Evolutionary conservation across 1,140 invertebrate genomes (phyloP), one percentile per base, ranked within the genome.

Genomic region (Bombus consobrinus): DNA sequence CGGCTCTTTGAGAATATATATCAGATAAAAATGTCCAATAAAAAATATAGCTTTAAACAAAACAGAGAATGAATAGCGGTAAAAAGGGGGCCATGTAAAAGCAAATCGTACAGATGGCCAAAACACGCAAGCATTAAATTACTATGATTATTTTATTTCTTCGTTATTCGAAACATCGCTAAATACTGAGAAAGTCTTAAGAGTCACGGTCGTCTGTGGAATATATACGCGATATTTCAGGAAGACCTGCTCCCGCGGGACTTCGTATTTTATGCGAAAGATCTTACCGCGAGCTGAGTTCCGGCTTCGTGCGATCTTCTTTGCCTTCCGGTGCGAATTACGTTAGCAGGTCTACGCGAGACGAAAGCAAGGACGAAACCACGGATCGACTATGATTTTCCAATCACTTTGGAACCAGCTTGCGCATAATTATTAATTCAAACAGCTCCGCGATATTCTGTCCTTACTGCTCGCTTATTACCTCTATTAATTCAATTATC

Each of bases 231-330:
- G 83, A 66, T 89, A 80, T 79, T 82, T 86, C 37, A 89, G 75
- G 25, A 79, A 62, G 22, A 59, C 10, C 39, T 39, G 25, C n/a
- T 71, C 83, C 87, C 88, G 25, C 12, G 41, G 84, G 84, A 87
- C 37, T 80, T 74, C 87, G 81, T 88, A 43, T 85, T 89, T 82
- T 79, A 86, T 89, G 79, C 77, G 86, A 89, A 80, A 81, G 85
- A 89, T 87, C 84, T 89, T 66, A 73, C 78, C 83, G 15, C 77
- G 57, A 89, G 64, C 47, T 47, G 59, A 87, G 84, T 89, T 89
- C 88, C 88, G 88, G 84, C 80, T 87, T 79, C 86, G 87, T 41
- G 71, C 79, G 62, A 86, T 87, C 75, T 89, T 89, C 83, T 89
- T 89, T 88, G 76, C 79, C 88, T 89, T 89, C 87, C 88, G 87